These are phyloP conservation scores for Mohoua ochrocephala DNA, from an alignment of 2,113 vertebrate genomes.

Conservation along the genomic window DNA sequence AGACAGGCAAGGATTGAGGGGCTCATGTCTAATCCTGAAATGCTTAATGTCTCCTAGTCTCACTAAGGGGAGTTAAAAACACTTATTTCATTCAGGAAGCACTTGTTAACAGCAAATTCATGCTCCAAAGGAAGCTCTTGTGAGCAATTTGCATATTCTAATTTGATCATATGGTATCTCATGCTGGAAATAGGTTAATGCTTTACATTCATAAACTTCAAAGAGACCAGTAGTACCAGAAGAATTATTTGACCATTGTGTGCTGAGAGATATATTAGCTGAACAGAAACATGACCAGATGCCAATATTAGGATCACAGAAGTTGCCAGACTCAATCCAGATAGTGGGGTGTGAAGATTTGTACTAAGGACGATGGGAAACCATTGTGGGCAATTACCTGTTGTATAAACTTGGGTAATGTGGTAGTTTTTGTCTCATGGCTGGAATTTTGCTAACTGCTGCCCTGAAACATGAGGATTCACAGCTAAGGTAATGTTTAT, in stretches of 20 bases:
- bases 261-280: background rate
- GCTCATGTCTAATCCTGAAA: background rate
- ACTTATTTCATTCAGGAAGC: background rate
- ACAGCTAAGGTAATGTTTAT: background rate
- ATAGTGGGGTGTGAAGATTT: background rate
- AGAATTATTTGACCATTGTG: background rate
- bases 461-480: background rate
- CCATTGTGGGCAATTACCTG: background rate
- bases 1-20: background rate
- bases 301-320: background rate
- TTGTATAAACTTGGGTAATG: background rate
- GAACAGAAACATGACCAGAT: background rate
- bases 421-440: background rate
- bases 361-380: background rate
- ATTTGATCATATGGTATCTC: background rate
- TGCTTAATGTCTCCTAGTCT: background rate
- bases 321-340: background rate
- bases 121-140: background rate
- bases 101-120: background rate
- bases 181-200: background rate
- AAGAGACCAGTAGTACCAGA: background rate
- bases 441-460: background rate
- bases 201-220: background rate
- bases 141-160: background rate
- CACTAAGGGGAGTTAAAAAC: background rate